These are phyloP conservation scores for Plodia interpunctella DNA, from an alignment of 1,140 invertebrate species.

Conservation along the genomic window DNA sequence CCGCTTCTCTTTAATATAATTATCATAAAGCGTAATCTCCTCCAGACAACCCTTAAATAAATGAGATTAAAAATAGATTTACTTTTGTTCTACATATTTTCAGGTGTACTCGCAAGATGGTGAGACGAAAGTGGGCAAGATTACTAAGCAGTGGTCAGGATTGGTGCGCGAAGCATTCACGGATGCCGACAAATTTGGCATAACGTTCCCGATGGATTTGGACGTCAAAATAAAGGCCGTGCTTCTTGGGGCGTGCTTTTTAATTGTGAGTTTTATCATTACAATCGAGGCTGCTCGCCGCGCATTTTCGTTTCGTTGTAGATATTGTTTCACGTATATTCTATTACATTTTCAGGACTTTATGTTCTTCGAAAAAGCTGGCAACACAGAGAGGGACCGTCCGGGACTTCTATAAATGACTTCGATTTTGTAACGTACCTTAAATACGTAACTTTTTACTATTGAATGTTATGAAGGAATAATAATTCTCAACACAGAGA, in stretches of 20 bases:
- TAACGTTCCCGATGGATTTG: constrained; percentile 88
- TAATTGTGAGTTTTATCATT: constrained; percentile 80
- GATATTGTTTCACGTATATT: not conserved
- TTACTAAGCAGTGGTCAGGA: constrained; percentile 88
- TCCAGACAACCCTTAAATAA: too few relatives aligned
- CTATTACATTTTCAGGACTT: constrained; percentile 80
- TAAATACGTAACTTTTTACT: too few relatives aligned
- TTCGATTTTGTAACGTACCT: too few relatives aligned
- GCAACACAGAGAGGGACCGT: constrained; percentile 37
- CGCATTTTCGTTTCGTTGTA: too few relatives aligned
- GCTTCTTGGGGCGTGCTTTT: constrained; percentile 84
- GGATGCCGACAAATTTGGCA: constrained; percentile 87
- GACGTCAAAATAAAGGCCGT: constrained; percentile 90
- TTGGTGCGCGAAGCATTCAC: constrained; percentile 84
- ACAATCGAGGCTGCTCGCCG: too few relatives aligned
- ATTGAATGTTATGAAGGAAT: too few relatives aligned
- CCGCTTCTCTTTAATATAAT: too few relatives aligned
- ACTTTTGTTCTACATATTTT: too few relatives aligned
- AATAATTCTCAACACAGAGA: too few relatives aligned
- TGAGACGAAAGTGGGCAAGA: constrained; percentile 82
- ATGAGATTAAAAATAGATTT: too few relatives aligned
- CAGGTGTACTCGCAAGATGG: constrained; percentile 83
- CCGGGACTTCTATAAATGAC: constrained; percentile 47
- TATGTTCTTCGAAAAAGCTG: constrained; percentile 84
- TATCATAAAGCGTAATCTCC: too few relatives aligned